A percentile compares a stretch with the other conserved stretches of the same genome.
These are phyloP conservation scores for Tetragonisca angustula DNA, from an alignment of 2,888 invertebrate species.

Conservation along the genomic window DNA sequence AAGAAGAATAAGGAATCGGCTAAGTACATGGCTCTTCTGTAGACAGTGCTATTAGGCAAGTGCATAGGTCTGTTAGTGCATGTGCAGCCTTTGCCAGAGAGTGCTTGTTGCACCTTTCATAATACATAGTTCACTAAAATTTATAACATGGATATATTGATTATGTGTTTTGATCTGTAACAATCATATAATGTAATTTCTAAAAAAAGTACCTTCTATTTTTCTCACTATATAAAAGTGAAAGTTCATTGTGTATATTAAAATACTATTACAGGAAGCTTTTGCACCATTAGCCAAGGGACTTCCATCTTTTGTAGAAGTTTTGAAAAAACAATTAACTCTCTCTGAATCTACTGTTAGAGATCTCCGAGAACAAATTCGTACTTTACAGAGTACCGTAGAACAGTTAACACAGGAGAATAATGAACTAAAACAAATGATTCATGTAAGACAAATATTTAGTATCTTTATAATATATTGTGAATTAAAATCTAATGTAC, in stretches of 20 bases:
- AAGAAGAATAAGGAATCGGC: conserved; percentile 78
- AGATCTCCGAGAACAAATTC: conserved; percentile 87
- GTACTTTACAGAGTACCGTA: conserved; percentile 88
- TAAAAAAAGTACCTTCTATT: conserved; percentile 21
- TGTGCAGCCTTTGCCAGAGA: conserved; percentile 68
- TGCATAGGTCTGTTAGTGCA: conserved; percentile 77
- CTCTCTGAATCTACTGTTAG: conserved; percentile 88
- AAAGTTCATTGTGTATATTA: not conserved
- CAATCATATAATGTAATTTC: conserved; percentile 54
- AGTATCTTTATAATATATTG: not conserved
- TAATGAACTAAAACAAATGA: conserved; percentile 88
- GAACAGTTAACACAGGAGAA: conserved; percentile 93
- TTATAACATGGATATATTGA: conserved; percentile 52
- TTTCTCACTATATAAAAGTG: not conserved
- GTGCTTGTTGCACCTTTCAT: conserved; percentile 72
- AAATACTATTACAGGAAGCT: conserved; percentile 74
- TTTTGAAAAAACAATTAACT: conserved; percentile 86
- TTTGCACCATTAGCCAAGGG: conserved; percentile 79
- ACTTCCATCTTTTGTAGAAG: conserved; percentile 81
- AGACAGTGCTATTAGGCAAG: conserved; percentile 81
- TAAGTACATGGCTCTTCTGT: conserved; percentile 81
- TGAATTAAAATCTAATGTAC: not conserved
- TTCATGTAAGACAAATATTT: conserved; percentile 76
- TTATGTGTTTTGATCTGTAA: conserved; percentile 49
- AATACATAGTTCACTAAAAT: conserved; percentile 50